Base-by-base conservation (phyloP, 2,113 vertebrate species). In the Pedionomus torquatus region DNA sequence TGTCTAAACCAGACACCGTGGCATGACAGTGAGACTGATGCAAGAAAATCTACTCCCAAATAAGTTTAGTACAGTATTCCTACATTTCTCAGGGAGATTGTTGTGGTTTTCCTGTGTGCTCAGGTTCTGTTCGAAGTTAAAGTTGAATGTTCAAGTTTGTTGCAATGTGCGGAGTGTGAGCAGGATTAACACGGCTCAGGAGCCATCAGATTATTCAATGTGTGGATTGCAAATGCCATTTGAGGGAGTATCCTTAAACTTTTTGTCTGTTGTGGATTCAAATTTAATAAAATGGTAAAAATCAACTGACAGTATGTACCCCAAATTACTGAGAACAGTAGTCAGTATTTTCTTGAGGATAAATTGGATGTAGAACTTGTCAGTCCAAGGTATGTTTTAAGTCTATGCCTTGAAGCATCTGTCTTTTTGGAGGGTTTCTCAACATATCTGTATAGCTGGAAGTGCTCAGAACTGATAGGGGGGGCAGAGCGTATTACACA, bases 401-500 rank as follows among this genome's bases (percentile, higher is more conserved):
- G 31, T 44, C 10, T 66, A 5, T 2, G 23, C 30, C 16, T 78
- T 54, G 37, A 89, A 70, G 23, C 21, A 44, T 10, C 7, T 60
- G 18, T 48, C 4, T 39, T 74, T 74, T 66, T 0, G 1, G 41
- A 87, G 41, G 9, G 11, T 31, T 78, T 5, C 2, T 14, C 24
- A 25, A 11, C 25, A 68, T 14, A 61, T 5, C 37, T 70, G 71
- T 54, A 60, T 5, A 2, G 0, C 20, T 44, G 46, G 21, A 43
- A 61, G 17, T 3, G 3, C 25, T 70, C 82, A 75, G 65, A 63
- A 57, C 6, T 49, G 43, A 2, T 43, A n/a, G n/a, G 43, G 23
- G 14, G 30, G 49, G 20, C 6, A n/a, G n/a, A n/a, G n/a, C 35
- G 7, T 20, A 2, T 52, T 69, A 33, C 1, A 0, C 0, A 3